Conservation (phyloP, 2,797 vertebrate genomes). For the Chelon labrosus region DNA sequence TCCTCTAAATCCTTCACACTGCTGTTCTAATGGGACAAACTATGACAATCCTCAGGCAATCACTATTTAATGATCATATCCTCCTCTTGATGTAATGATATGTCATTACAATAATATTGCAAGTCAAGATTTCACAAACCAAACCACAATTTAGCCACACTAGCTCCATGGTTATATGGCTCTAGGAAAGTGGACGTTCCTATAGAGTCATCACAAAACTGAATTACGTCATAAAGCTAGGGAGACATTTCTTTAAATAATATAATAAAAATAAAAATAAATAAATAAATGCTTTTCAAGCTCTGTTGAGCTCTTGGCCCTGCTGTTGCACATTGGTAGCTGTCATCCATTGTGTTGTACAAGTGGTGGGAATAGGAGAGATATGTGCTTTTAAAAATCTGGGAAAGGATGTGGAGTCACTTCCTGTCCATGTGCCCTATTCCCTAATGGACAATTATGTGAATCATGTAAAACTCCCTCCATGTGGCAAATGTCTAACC, state of each 20-base stretch:
- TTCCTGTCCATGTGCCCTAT: conserved; percentile 64
- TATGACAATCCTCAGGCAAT: neutral
- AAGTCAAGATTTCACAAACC: neutral
- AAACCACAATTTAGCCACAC: too few relatives aligned
- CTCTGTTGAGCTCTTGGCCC: too few relatives aligned
- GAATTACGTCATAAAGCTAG: neutral
- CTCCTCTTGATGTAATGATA: conserved; percentile 37
- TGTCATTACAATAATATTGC: conserved; percentile 42
- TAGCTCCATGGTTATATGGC: too few relatives aligned
- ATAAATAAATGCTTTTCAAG: too few relatives aligned
- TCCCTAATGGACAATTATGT: conserved; percentile 68
- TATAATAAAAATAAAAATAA: too few relatives aligned
- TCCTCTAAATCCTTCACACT: too few relatives aligned
- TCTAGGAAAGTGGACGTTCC: too few relatives aligned
- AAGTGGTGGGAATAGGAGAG: conserved; percentile 53
- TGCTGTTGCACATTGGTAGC: conserved; percentile 10
- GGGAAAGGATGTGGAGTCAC: conserved; percentile 75
- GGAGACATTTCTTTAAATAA: neutral
- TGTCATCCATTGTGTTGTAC: conserved; percentile 24
- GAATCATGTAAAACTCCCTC: conserved; percentile 72
- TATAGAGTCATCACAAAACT: neutral
- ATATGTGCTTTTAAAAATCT: conserved; percentile 52
- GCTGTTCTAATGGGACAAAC: conserved; percentile 5
- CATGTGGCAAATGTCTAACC: conserved; percentile 56
- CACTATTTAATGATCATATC: conserved; percentile 32